phyloP scores from a whole-genome alignment of 2,888 invertebrate genomes.

The Hermodice carunculata region DNA sequence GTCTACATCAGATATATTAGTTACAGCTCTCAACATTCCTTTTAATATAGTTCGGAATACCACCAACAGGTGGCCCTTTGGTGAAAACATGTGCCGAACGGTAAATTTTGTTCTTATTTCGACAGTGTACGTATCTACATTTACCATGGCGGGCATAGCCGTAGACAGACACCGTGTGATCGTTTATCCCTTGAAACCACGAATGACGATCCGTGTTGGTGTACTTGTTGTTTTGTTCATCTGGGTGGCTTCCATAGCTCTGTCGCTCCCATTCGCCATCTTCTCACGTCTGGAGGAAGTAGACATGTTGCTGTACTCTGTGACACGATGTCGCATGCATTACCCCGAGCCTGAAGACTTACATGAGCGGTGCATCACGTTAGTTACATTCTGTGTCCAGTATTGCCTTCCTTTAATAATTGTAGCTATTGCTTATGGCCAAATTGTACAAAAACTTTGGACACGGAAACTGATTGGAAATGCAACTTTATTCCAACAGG shows the following conservation, averaged over 20 bases:
- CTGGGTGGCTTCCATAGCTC: conserved; percentile 63
- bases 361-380: conserved; percentile 65
- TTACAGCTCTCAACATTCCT: conserved; percentile 69
- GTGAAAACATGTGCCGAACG: conserved; percentile 68
- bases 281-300: conserved; percentile 56
- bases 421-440: conserved; percentile 68
- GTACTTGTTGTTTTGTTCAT: conserved; percentile 61
- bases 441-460: conserved; percentile 65
- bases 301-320: conserved; percentile 31
- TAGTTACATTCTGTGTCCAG: conserved; percentile 68
- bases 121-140: conserved; percentile 70
- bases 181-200: conserved; percentile 68
- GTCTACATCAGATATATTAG: conserved; percentile 57
- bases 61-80: conserved; percentile 71
- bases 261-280: conserved; percentile 70
- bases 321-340: conserved; percentile 60
- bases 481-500: conserved; percentile 68
- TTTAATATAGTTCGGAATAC: conserved; percentile 69
- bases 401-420: conserved; percentile 70
- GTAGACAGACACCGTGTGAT: conserved; percentile 70
- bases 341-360: conserved; percentile 61
- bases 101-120: conserved; percentile 70
- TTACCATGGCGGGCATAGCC: conserved; percentile 71
- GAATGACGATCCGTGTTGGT: conserved; percentile 66
- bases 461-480: conserved; percentile 65